phyloP scores from a whole-genome alignment of 2,888 invertebrate genomes.

The Leuctra nigra region DNA sequence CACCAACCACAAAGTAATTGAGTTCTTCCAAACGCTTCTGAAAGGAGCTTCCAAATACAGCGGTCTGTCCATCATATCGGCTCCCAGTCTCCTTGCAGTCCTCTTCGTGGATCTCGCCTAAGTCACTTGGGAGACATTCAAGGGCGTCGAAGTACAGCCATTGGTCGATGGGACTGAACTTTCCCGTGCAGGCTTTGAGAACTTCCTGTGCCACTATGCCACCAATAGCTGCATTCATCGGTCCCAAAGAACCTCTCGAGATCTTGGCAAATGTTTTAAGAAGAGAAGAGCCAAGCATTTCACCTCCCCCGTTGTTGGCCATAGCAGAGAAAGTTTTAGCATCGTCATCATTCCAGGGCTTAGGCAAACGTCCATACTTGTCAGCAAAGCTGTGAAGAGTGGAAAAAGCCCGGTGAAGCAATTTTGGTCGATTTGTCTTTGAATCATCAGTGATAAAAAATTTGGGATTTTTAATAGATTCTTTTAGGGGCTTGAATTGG shows the following conservation, averaged over 20 bases:
- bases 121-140: slow-evolving; percentile 80
- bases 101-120: slow-evolving; percentile 58
- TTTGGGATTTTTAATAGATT: slow-evolving; percentile 74
- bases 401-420: slow-evolving; percentile 81
- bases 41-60: slow-evolving; percentile 87
- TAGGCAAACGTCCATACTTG: slow-evolving; percentile 58
- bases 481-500: slow-evolving; percentile 70
- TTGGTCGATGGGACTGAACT: slow-evolving; percentile 88
- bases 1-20: slow-evolving; percentile 78
- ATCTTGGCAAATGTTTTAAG: slow-evolving; percentile 72
- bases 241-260: slow-evolving; percentile 72
- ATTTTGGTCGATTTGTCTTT: slow-evolving; percentile 86
- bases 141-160: slow-evolving; percentile 95
- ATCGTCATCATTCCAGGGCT: slow-evolving; percentile 72
- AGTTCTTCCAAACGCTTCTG: slow-evolving; percentile 73
- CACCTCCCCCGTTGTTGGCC: slow-evolving; percentile 53
- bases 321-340: slow-evolving; percentile 58
- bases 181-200: slow-evolving; percentile 97
- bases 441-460: slow-evolving; percentile 84
- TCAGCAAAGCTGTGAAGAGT: slow-evolving; percentile 66
- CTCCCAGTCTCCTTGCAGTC: slow-evolving; percentile 62
- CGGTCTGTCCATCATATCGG: slow-evolving; percentile 85
- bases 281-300: slow-evolving; percentile 59
- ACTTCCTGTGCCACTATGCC: slow-evolving; percentile 97
- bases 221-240: slow-evolving; percentile 90